Evolutionary conservation across 1,140 invertebrate genomes (phyloP), one percentile per base, ranked within the genome.

Genomic region (Leptoteleia sp.): DNA sequence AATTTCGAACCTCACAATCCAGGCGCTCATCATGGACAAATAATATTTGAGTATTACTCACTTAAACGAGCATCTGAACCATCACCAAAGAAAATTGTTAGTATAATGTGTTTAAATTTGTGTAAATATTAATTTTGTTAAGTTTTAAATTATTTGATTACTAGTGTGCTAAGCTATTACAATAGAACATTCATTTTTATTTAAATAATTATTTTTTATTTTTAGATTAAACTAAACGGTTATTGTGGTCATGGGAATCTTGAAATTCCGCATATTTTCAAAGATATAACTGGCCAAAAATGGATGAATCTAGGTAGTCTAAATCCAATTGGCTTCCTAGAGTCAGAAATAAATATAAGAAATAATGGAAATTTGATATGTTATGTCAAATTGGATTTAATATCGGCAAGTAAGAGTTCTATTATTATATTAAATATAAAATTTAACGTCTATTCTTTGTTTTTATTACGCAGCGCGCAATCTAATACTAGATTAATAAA

Each of bases 231-330:
- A 15, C 80, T 91, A 13, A 91, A 86, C 72, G 91, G 90, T 19
- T 90, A 91, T 70, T 90, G 91, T 7, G 91, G 91, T 13, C 80
- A 79, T 57, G 82, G 83, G 13, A 89, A 82, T 76, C 70, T 90
- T 6, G 86, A 90, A 71, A 87, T 91, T 45, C 83, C 81, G 1
- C 84, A 89, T 71, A 84, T 87, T 5, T 84, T 86, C 33, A 91
- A 90, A 83, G 90, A 91, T 48, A 85, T 85, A 3, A 85, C 82
- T 25, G 88, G 86, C 37, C 89, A 88, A 83, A 88, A 89, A 83
- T 90, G 89, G 89, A 79, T 90, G 19, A 87, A 88, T 3, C 59
- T 91, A 9, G 91, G 91, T 19, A 84, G 82, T 62, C 54, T 91
- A 3, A 86, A 67, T 55, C 0, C 85, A 4, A 84, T 80, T 47